A percentile compares a stretch with the other conserved stretches of the same genome.
phyloP scores from a whole-genome alignment of 2,888 invertebrate species.

The Mesorhabditis spiculigera region DNA sequence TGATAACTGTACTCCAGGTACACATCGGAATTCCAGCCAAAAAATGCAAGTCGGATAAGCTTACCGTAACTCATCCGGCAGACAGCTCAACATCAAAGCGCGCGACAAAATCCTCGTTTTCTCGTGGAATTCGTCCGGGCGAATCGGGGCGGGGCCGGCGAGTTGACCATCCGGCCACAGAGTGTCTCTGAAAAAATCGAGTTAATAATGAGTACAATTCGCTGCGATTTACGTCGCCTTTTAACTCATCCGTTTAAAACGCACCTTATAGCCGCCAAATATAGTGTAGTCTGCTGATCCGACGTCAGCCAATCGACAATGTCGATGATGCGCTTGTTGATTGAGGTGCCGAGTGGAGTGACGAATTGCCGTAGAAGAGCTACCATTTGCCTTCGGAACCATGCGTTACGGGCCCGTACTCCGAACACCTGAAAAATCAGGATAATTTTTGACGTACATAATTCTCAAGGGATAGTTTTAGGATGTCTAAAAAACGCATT shows the following conservation, averaged over 20 bases:
- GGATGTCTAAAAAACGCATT: not conserved
- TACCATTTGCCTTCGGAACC: slow-evolving; percentile 75
- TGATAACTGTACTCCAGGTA: not conserved
- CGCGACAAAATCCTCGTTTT: slow-evolving; percentile 81
- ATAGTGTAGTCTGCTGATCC: slow-evolving; percentile 81
- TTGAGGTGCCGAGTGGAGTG: slow-evolving; percentile 77
- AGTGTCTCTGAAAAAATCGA: slow-evolving; percentile 61
- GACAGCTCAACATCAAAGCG: slow-evolving; percentile 76
- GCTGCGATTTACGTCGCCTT: too few relatives aligned
- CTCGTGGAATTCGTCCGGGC: slow-evolving; percentile 68
- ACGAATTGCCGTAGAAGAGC: slow-evolving; percentile 74
- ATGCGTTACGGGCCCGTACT: slow-evolving; percentile 76
- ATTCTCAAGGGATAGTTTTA: not conserved
- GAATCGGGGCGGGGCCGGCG: slow-evolving; percentile 64
- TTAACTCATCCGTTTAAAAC: too few relatives aligned
- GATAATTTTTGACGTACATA: not conserved
- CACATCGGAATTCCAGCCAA: not conserved
- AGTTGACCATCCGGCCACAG: slow-evolving; percentile 67
- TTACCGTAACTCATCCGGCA: slow-evolving; percentile 83
- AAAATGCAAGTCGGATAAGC: too few relatives aligned
- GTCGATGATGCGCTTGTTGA: slow-evolving; percentile 81
- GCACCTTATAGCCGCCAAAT: slow-evolving; percentile 79
- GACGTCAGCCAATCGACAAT: slow-evolving; percentile 81
- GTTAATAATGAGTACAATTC: too few relatives aligned
- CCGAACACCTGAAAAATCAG: slow-evolving; percentile 68